Conservation (phyloP, 1,140 invertebrate genomes). For the Drosophila equinoxialis region DNA sequence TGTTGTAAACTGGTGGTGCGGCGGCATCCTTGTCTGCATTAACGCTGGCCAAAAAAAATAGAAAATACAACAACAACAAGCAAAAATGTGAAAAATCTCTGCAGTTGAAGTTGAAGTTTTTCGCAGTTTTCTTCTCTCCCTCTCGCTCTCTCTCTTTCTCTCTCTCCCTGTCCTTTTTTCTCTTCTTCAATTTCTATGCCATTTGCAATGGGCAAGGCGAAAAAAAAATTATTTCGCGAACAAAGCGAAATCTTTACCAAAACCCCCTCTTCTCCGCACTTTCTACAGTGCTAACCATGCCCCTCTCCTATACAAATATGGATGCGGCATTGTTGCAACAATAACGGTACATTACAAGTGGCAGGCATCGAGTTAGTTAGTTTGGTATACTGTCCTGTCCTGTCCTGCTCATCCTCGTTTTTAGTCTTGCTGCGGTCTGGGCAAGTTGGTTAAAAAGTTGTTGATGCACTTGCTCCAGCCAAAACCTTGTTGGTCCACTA, state of each 20-base stretch:
- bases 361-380: slow-evolving; percentile 73
- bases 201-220: not conserved
- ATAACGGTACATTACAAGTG: slow-evolving; percentile 75
- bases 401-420: slow-evolving; percentile 6
- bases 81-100: slow-evolving; percentile 56
- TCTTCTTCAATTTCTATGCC: no score
- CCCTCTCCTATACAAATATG: not conserved
- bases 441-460: slow-evolving; percentile 79
- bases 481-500: not conserved
- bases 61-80: not conserved
- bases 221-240: slow-evolving; percentile 60
- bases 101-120: slow-evolving; percentile 67
- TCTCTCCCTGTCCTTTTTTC: not conserved
- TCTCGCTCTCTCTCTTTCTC: not conserved
- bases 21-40: slow-evolving; percentile 56
- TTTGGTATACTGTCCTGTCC: slow-evolving; percentile 26
- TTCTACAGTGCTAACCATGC: no score
- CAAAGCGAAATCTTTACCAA: slow-evolving; percentile 52
- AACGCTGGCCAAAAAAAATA: slow-evolving; percentile 50
- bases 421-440: slow-evolving; percentile 56
- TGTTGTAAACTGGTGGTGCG: slow-evolving; percentile 22
- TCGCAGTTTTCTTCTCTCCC: slow-evolving; percentile 5
- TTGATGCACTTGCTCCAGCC: slow-evolving; percentile 64
- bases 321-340: slow-evolving; percentile 48
- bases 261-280: not conserved